Evolutionary conservation across 1,140 invertebrate genomes (phyloP).

Genomic region (Neotoxoptera formosana): DNA sequence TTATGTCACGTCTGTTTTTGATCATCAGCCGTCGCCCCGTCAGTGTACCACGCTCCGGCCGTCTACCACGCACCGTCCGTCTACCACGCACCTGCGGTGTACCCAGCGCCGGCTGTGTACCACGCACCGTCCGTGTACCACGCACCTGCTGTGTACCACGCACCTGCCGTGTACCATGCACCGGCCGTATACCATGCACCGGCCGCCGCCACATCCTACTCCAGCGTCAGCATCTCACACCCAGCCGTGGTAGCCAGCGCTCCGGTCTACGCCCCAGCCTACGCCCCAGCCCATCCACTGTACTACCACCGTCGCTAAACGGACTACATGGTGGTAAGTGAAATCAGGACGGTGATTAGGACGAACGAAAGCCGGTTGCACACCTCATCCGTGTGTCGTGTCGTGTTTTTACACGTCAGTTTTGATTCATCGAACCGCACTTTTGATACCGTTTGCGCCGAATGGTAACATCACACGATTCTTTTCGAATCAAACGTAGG

Average conservation of each 20-base stretch:
- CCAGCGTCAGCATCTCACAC: conserved; percentile 54
- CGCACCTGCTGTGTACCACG: conserved; percentile 56
- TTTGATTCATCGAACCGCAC: too few species aligned
- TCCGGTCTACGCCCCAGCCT: conserved; percentile 38
- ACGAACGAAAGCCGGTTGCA: too few species aligned
- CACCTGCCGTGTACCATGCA: conserved; percentile 54
- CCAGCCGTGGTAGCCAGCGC: conserved; percentile 29
- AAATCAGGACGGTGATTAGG: not conserved
- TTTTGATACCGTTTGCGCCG: too few species aligned
- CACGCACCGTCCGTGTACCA: conserved; percentile 54
- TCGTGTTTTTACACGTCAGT: not conserved
- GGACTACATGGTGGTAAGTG: not conserved
- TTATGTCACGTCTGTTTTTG: not conserved
- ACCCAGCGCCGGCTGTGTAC: conserved; percentile 48
- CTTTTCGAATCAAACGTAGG: too few species aligned
- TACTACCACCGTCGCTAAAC: conserved; percentile 51
- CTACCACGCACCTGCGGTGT: conserved; percentile 35
- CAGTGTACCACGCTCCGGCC: not conserved
- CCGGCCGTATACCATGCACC: conserved; percentile 56
- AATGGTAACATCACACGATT: too few species aligned
- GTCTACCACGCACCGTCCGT: conserved; percentile 4
- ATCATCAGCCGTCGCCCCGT: not conserved
- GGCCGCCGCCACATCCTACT: conserved; percentile 46
- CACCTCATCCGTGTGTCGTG: not conserved
- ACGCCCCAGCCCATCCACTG: conserved; percentile 36